phyloP scores from a whole-genome alignment of 2,797 vertebrate genomes.

The Diplodus sargus region DNA sequence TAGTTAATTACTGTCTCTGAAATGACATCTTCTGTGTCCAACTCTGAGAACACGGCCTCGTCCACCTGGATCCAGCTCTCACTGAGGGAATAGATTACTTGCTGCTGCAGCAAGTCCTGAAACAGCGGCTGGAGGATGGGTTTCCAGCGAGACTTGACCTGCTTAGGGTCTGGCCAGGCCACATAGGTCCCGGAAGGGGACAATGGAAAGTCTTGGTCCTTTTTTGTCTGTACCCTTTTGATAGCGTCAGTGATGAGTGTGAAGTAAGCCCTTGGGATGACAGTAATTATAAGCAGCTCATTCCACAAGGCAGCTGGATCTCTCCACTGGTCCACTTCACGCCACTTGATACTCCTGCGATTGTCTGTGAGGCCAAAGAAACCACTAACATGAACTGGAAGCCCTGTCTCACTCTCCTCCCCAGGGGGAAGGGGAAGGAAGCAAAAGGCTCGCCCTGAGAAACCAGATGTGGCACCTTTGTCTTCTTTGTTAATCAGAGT shows the following conservation, averaged over 20 bases:
- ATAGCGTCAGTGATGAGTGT: slow-evolving; percentile 92
- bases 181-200: slow-evolving; percentile 87
- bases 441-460: slow-evolving; percentile 96
- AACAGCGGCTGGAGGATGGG: slow-evolving; percentile 92
- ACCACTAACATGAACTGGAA: slow-evolving; percentile 96
- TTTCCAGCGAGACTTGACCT: slow-evolving; percentile 91
- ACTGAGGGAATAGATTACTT: slow-evolving; percentile 90
- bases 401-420: slow-evolving; percentile 96
- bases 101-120: slow-evolving; percentile 89
- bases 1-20: slow-evolving; percentile 91
- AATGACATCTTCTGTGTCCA: slow-evolving; percentile 86
- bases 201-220: slow-evolving; percentile 90
- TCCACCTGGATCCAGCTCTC: slow-evolving; percentile 90
- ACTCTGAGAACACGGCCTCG: slow-evolving; percentile 92
- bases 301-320: slow-evolving; percentile 98
- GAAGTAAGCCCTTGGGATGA: slow-evolving; percentile 94
- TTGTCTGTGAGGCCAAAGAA: slow-evolving; percentile 99
- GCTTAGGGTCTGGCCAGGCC: slow-evolving; percentile 92
- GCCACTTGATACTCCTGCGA: slow-evolving; percentile 98
- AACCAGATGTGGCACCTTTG: slow-evolving; percentile 87
- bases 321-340: slow-evolving; percentile 97
- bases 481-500: slow-evolving; percentile 78
- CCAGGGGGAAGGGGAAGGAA: slow-evolving; percentile 96
- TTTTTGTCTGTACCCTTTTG: slow-evolving; percentile 88
- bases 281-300: slow-evolving; percentile 91